These are phyloP conservation scores for Scaptomyza parva DNA, from an alignment of 2,888 invertebrate genomes.

Conservation along the genomic window DNA sequence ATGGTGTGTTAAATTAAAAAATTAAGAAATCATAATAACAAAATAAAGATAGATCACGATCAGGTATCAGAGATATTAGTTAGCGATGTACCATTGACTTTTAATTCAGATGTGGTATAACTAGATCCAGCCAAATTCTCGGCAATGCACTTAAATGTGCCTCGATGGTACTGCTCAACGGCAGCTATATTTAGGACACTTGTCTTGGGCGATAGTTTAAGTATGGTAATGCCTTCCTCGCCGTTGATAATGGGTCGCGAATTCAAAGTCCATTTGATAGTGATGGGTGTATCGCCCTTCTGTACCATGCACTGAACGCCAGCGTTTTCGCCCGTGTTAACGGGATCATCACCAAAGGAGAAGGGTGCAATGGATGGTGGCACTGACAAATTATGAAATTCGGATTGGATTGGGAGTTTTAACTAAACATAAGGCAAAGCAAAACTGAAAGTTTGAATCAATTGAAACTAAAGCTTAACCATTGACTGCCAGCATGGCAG, in stretches of 20 bases:
- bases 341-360: conserved; percentile 89
- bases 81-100: conserved; percentile 88
- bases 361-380: conserved; percentile 88
- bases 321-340: conserved; percentile 89
- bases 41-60: background rate
- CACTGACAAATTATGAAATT: conserved; percentile 85
- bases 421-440: conserved; percentile 32
- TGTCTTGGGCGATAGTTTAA: conserved; percentile 87
- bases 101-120: conserved; percentile 88
- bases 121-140: conserved; percentile 89
- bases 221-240: conserved; percentile 85
- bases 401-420: conserved; percentile 6
- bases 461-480: conserved; percentile 84
- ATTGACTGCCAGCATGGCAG: conserved; percentile 87
- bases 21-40: conserved; percentile 44
- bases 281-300: conserved; percentile 92
- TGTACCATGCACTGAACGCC: conserved; percentile 90
- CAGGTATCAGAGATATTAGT: background rate
- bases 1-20: conserved; percentile 32
- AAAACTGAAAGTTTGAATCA: conserved; percentile 1
- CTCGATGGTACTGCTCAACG: conserved; percentile 89
- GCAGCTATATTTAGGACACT: conserved; percentile 89
- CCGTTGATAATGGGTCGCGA: conserved; percentile 85
- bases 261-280: conserved; percentile 89
- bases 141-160: conserved; percentile 91